phyloP scores from a whole-genome alignment of 2,888 invertebrate genomes.

The Drosophila fulvimacula region DNA sequence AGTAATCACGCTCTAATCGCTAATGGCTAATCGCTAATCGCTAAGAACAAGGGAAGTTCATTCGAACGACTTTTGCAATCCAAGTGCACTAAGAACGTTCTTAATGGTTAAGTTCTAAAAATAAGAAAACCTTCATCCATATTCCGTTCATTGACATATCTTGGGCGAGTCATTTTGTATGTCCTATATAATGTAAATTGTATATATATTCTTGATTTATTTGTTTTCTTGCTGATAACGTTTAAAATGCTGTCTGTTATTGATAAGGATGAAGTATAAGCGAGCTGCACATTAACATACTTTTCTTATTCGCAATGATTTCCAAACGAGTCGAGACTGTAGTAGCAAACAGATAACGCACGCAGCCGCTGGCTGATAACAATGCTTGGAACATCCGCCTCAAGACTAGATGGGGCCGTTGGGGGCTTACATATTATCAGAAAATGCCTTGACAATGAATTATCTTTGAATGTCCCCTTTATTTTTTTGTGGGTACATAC shows the following conservation, averaged over 20 bases:
- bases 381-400: conserved; percentile 13
- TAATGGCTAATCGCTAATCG: too few species aligned
- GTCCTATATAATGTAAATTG: background rate
- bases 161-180: background rate
- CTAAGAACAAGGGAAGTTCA: too few species aligned
- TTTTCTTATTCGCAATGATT: conserved; percentile 6
- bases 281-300: conserved; percentile 8
- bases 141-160: conserved; percentile 1
- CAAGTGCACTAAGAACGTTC: background rate
- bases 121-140: conserved; percentile 1
- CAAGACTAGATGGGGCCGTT: background rate
- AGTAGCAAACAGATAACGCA: conserved; percentile 7
- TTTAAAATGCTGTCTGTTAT: background rate
- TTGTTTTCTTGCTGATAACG: conserved; percentile 17
- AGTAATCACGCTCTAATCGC: background rate
- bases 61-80: too few species aligned
- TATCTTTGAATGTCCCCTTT: background rate
- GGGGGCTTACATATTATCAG: conserved; percentile 5
- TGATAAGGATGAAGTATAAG: conserved; percentile 7
- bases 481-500: background rate
- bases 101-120: background rate
- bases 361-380: conserved; percentile 16
- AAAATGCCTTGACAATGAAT: conserved; percentile 37
- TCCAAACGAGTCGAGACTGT: conserved; percentile 2
- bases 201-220: conserved; percentile 6